Evolutionary conservation across 2,888 invertebrate genomes (phyloP).

Genomic region (Cephonodes hylas): DNA sequence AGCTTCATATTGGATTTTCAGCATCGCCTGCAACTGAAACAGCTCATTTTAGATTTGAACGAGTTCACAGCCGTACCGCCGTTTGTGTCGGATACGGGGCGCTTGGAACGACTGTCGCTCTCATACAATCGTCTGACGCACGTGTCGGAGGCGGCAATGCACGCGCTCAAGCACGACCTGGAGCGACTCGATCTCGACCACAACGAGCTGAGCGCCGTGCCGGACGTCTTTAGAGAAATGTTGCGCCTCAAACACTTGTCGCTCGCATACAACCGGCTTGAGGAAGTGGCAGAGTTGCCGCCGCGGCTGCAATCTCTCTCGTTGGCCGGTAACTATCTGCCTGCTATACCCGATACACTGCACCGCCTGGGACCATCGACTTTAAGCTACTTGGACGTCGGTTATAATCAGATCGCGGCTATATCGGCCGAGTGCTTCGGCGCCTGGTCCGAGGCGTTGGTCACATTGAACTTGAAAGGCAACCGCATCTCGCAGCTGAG

Average conservation of each 20-base stretch:
- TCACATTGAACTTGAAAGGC: constrained; percentile 87
- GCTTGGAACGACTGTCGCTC: constrained; percentile 86
- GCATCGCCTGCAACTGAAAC: constrained; percentile 84
- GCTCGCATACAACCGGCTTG: constrained; percentile 87
- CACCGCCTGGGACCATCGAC: constrained; percentile 83
- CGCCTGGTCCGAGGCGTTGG: constrained; percentile 86
- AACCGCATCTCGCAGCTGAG: constrained; percentile 86
- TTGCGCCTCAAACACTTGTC: constrained; percentile 86
- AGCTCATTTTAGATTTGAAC: constrained; percentile 88
- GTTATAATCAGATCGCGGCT: constrained; percentile 88
- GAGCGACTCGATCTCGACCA: constrained; percentile 90
- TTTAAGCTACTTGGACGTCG: constrained; percentile 85
- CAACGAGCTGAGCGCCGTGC: constrained; percentile 84
- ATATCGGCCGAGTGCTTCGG: constrained; percentile 85
- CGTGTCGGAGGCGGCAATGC: constrained; percentile 84
- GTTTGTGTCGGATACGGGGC: constrained; percentile 83
- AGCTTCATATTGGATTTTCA: constrained; percentile 83
- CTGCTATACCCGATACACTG: constrained; percentile 83
- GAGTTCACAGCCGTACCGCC: constrained; percentile 83
- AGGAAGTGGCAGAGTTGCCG: constrained; percentile 74
- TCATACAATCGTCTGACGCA: constrained; percentile 85
- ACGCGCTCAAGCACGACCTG: constrained; percentile 83
- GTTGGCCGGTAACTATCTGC: constrained; percentile 87
- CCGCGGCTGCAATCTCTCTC: constrained; percentile 85
- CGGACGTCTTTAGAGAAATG: constrained; percentile 82